phyloP scores from a whole-genome alignment of 2,113 vertebrate genomes.

The Morone chrysops region DNA sequence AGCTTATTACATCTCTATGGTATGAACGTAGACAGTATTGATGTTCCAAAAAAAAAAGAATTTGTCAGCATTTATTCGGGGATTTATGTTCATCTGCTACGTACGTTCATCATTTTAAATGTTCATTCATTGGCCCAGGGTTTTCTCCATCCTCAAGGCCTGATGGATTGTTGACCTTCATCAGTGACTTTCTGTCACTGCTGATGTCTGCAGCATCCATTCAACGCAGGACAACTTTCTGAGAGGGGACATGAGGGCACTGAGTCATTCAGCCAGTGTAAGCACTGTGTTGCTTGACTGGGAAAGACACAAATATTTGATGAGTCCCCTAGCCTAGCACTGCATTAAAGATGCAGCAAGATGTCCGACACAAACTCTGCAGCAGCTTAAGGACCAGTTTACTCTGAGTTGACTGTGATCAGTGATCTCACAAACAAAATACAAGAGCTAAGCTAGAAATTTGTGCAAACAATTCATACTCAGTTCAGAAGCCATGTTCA shows the following conservation, averaged over 20 bases:
- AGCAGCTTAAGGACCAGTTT: constrained; percentile 58
- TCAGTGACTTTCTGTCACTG: constrained; percentile 66
- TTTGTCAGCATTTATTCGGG: constrained; percentile 48
- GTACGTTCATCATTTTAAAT: constrained; percentile 61
- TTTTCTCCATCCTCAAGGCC: constrained; percentile 41
- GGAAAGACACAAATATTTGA: constrained; percentile 79
- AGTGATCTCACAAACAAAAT: constrained; percentile 49
- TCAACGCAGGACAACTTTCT: constrained; percentile 45
- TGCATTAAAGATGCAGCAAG: constrained; percentile 78
- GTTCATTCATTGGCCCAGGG: constrained; percentile 21
- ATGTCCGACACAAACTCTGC: constrained; percentile 63
- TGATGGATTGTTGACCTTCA: constrained; percentile 75
- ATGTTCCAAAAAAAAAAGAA: constrained; percentile 46
- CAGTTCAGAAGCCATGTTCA: constrained; percentile 17
- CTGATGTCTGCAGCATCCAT: constrained; percentile 49
- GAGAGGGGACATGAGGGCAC: constrained; percentile 41
- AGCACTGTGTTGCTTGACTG: constrained; percentile 66
- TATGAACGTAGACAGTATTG: constrained; percentile 13
- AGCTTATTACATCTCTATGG: constrained; percentile 8
- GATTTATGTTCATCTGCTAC: constrained; percentile 61
- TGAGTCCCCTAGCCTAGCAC: constrained; percentile 63
- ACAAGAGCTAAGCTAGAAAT: not conserved
- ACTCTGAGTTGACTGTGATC: constrained; percentile 60
- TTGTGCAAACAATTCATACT: constrained; percentile 42
- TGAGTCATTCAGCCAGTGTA: constrained; percentile 58